These are phyloP conservation scores for Scaptomyza graminum DNA, from an alignment of 1,140 invertebrate genomes.

Conservation along the genomic window DNA sequence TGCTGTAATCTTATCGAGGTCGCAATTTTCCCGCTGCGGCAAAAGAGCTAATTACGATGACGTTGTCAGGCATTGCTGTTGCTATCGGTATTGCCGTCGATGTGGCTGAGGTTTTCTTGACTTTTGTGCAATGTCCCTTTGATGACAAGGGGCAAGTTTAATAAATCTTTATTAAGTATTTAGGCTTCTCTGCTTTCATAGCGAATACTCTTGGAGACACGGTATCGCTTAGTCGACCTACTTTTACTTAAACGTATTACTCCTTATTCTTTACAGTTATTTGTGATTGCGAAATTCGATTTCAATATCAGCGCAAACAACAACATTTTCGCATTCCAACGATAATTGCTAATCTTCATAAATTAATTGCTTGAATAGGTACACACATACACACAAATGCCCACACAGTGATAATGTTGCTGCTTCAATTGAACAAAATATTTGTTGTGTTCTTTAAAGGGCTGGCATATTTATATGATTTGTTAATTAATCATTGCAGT, in stretches of 20 bases:
- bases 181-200: too few species aligned
- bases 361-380: conserved; percentile 69
- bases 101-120: conserved; percentile 15
- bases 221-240: not conserved
- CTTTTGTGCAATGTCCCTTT: too few species aligned
- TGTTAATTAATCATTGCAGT: conserved; percentile 79
- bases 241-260: not conserved
- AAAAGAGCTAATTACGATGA: conserved; percentile 66
- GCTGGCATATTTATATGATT: conserved; percentile 57
- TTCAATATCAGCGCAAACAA: conserved; percentile 73
- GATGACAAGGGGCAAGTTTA: too few species aligned
- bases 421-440: conserved; percentile 61
- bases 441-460: conserved; percentile 65
- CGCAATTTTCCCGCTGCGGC: conserved; percentile 62
- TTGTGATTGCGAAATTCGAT: conserved; percentile 72
- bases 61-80: conserved; percentile 32
- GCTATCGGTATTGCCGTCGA: conserved; percentile 18
- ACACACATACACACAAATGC: conserved; percentile 29
- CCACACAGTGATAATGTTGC: conserved; percentile 29
- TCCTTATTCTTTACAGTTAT: conserved; percentile 35
- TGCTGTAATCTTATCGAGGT: conserved; percentile 75
- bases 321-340: conserved; percentile 77
- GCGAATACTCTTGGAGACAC: not conserved
- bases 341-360: conserved; percentile 81
- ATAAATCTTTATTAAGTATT: too few species aligned